These are phyloP conservation scores for Malthinus seriepunctatus DNA, from an alignment of 2,888 invertebrate genomes.

Conservation along the genomic window DNA sequence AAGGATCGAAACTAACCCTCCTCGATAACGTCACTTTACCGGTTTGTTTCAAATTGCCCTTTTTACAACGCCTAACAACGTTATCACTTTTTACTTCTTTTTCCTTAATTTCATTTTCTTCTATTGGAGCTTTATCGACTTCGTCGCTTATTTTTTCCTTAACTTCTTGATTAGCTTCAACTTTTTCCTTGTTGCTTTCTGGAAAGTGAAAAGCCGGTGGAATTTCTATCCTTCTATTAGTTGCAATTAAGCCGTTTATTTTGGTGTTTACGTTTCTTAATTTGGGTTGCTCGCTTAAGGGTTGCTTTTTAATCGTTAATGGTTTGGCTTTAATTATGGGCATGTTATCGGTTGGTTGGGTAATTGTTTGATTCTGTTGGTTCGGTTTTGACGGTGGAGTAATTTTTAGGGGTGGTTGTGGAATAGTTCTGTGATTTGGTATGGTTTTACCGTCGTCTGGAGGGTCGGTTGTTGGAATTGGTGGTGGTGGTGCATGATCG, in stretches of 20 bases:
- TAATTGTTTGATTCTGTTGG: conserved; percentile 37
- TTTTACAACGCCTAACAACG: conserved; percentile 71
- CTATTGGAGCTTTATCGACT: conserved; percentile 31
- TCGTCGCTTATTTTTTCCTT: conserved; percentile 45
- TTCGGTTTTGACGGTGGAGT: conserved; percentile 28
- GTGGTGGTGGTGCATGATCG: conserved; percentile 54
- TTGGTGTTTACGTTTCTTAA: conserved; percentile 63
- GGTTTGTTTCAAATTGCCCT: conserved; percentile 78
- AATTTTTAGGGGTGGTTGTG: conserved; percentile 25
- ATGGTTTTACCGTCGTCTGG: conserved; percentile 43
- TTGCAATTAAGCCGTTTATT: conserved; percentile 67
- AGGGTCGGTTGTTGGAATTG: conserved; percentile 51
- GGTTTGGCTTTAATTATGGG: conserved; percentile 79
- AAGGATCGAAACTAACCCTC: conserved; percentile 95
- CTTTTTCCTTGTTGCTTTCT: conserved; percentile 56
- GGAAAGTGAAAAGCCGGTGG: conserved; percentile 81
- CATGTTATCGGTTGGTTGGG: conserved; percentile 51
- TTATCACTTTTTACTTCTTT: conserved; percentile 58
- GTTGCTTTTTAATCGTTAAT: conserved; percentile 80
- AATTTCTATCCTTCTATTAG: conserved; percentile 78
- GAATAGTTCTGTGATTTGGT: conserved; percentile 25
- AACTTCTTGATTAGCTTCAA: conserved; percentile 31
- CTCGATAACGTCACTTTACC: conserved; percentile 75
- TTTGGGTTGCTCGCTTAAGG: conserved; percentile 79
- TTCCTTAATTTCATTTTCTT: conserved; percentile 46